Evolutionary conservation across 2,113 vertebrate species (phyloP).

Genomic region (Xiphophorus couchianus): DNA sequence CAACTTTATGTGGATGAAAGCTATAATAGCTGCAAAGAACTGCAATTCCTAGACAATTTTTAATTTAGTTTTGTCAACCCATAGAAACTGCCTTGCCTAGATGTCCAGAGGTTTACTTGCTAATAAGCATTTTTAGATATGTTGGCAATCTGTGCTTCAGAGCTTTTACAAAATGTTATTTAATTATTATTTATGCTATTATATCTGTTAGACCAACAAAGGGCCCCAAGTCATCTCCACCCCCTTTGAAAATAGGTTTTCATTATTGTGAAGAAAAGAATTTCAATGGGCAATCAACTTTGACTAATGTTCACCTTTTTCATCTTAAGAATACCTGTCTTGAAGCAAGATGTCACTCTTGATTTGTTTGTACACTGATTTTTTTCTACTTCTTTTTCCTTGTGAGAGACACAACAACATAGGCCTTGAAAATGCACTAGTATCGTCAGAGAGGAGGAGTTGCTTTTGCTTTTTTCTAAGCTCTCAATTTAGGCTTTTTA

Average conservation of each 20-base stretch:
- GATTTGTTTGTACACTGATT: background rate
- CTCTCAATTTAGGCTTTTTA: constrained; percentile 25
- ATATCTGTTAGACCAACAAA: too few relatives aligned
- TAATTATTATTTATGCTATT: too few relatives aligned
- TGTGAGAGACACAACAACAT: constrained; percentile 1
- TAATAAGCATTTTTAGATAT: background rate
- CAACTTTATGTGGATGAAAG: background rate
- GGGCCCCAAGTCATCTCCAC: background rate
- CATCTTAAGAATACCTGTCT: constrained; percentile 12
- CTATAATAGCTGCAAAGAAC: background rate
- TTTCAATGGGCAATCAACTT: constrained; percentile 9
- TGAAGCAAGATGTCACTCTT: constrained; percentile 1
- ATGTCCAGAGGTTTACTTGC: background rate
- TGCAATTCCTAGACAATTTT: background rate
- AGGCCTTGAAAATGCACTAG: constrained; percentile 7
- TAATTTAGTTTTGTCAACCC: background rate
- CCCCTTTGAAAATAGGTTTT: background rate
- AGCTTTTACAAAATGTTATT: background rate
- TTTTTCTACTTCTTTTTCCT: constrained; percentile 9
- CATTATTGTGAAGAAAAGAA: background rate
- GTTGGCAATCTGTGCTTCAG: background rate
- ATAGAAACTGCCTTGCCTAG: background rate
- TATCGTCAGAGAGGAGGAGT: constrained; percentile 23
- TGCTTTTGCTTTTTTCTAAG: constrained; percentile 38
- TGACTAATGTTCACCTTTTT: background rate